Evolutionary conservation across 2,888 invertebrate species (phyloP), one percentile per base, ranked within the genome.

Genomic region (Operophtera brumata): DNA sequence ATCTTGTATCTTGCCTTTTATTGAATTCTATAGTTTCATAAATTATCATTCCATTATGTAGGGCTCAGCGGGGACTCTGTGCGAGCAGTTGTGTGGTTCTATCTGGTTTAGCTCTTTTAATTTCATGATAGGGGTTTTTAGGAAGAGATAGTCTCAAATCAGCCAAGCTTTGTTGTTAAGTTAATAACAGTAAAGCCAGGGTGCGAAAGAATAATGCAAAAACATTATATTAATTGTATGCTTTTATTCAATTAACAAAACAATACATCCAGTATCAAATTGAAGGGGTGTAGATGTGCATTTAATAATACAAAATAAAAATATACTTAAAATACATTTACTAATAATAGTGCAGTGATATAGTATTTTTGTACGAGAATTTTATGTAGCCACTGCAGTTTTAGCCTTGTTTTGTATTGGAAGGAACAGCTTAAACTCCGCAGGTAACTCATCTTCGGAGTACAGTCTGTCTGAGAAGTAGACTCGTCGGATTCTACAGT

Each of bases 371-470:
- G 28, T 37, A 36, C 53, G 35, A 30, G 55, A 42, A 70, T 67
- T 76, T 82, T 79, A 91, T 59, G 91, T 86, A 55, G 91, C 84
- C 43, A 91, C 85, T 40, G 90, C 86, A 14, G 91, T 83, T 80
- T 91, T 92, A 25, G 92, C 90, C 79, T 94, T 94, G 75, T 95
- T 95, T 72, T 96, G 96, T 84, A 98, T 96, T 0, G 99, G 98
- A 61, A 98, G 92, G 86, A 98, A 98, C 42, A 99, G 91, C 88
- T 98, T 98, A 81, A 97, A 98, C 79, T 98, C 98, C 28, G 97
- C 96, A 3, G 98, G 98, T 64, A 98, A 85, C 82, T 98, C 97
- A 78, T 98, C 97, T 89, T 98, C 98, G 5, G 96, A 94, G 87
- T 98, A 98, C 51, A 98, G 89, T 74, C 97, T 92, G 82, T 97